Base-by-base conservation (phyloP, 53 echinoderm and acorn worm species). In the Luidia sarsii region DNA sequence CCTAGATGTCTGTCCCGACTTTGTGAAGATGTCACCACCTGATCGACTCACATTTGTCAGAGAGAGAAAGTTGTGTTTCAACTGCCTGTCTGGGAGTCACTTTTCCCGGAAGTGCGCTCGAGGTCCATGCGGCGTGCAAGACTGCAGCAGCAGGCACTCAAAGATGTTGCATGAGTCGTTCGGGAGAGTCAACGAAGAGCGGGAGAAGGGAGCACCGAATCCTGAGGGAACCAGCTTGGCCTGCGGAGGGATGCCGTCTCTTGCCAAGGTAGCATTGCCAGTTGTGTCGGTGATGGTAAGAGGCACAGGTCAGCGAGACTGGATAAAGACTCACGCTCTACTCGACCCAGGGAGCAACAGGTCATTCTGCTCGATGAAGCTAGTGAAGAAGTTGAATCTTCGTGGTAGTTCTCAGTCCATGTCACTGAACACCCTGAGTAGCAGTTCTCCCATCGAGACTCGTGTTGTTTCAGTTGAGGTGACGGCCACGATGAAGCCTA, bases 51-150 rank as follows among this genome's bases (percentile, higher is more conserved):
- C 54, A 67, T 15, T 62, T 61, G 70, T 80, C 8, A 80, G 63
- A 31, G 49, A 70, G 60, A 87, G 70, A 61, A 49, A 70, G 46
- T 51, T 80, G 24, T 87, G 80, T 18, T 74, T 49, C 65, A 74
- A 50, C 65, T 84, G 65, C 51, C 33, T 73, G 50, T 24, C 56
- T 37, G 11, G 56, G 33, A 38, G 2, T 23, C 51, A 51, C 20
- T 51, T 6, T 30, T 20, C 75, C 2, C 55, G 28, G 34, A 15
- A 32, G 54, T 75, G 75, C 36, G 18, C 31, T 27, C 33, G 57
- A 25, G 75, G 59, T 16, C 51, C 51, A 9, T 51, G 7, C 20
- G 51, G 51, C 20, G 51, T 51, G 51, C 51, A 51, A 20, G 51
- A 3, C 54, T 23, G 54, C 59, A 7, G 87, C 87, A 37, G 37